Evolutionary conservation across 2,888 invertebrate species (phyloP).

Genomic region (Epinotia bilunana): DNA sequence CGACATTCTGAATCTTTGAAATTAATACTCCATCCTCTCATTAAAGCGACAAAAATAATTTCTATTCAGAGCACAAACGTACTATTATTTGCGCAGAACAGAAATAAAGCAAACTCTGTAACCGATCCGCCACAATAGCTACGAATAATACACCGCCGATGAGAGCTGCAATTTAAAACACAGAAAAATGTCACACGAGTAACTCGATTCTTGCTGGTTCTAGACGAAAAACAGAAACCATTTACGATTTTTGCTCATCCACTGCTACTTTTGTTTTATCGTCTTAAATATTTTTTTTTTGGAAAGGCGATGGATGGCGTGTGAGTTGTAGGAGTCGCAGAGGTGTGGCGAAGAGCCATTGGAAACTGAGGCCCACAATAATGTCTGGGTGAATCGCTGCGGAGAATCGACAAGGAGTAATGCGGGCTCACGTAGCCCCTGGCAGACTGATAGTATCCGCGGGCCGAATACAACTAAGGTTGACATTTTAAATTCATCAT

Average conservation of each 20-base stretch:
- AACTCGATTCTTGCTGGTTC: constrained; percentile 19
- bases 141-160: constrained; percentile 31
- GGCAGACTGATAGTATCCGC: not conserved
- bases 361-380: constrained; percentile 26
- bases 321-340: not conserved
- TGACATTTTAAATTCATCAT: not conserved
- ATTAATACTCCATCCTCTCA: not conserved
- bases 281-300: not conserved
- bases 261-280: not conserved
- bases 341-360: constrained; percentile 6
- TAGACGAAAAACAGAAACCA: not conserved
- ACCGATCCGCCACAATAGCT: constrained; percentile 29
- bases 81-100: constrained; percentile 14
- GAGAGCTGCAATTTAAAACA: constrained; percentile 39
- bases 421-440: constrained; percentile 12
- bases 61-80: constrained; percentile 1
- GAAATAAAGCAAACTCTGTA: constrained; percentile 33
- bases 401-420: constrained; percentile 28
- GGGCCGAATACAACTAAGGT: not conserved
- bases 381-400: constrained; percentile 22
- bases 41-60: not conserved
- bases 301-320: constrained; percentile 3
- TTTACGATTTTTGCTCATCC: not conserved
- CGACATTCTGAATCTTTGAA: not conserved
- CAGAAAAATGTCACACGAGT: constrained; percentile 30